Evolutionary conservation across 2,888 invertebrate genomes (phyloP).

Genomic region (Psylliodes chrysocephalus): DNA sequence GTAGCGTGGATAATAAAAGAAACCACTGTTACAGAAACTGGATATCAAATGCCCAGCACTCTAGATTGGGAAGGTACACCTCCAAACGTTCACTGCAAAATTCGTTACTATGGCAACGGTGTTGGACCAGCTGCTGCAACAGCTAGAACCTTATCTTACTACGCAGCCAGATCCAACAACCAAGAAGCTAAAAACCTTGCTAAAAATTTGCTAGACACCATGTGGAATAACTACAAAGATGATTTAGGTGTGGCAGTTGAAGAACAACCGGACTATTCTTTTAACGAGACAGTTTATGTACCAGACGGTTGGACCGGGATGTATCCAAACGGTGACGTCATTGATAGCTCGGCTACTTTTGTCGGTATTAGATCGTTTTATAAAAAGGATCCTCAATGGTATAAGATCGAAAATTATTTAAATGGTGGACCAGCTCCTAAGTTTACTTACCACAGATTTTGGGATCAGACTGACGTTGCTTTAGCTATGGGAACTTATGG

Average conservation of each 20-base stretch:
- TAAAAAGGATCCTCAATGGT: constrained; percentile 46
- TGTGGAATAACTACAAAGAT: constrained; percentile 41
- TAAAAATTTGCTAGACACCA: constrained; percentile 44
- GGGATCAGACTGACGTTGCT: constrained; percentile 50
- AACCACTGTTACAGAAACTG: constrained; percentile 34
- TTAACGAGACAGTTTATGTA: constrained; percentile 42
- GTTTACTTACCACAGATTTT: constrained; percentile 49
- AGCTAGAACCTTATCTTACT: constrained; percentile 46
- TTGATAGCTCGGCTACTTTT: constrained; percentile 46
- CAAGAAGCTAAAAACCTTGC: constrained; percentile 40
- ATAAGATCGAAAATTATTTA: constrained; percentile 44
- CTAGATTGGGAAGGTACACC: constrained; percentile 43
- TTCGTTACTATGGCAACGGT: constrained; percentile 36
- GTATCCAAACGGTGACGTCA: constrained; percentile 48
- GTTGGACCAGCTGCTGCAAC: constrained; percentile 46
- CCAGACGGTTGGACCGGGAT: constrained; percentile 47
- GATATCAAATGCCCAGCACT: constrained; percentile 35
- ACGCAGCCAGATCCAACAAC: constrained; percentile 46
- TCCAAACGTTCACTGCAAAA: constrained; percentile 38
- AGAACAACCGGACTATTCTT: constrained; percentile 37
- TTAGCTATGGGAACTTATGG: constrained; percentile 47
- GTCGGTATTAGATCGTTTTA: constrained; percentile 46
- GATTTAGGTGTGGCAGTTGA: constrained; percentile 38
- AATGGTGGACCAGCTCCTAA: constrained; percentile 45
- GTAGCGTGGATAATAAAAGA: constrained; percentile 42